phyloP scores from a whole-genome alignment of 2,888 invertebrate genomes.

The Lasioglossum marginatum region DNA sequence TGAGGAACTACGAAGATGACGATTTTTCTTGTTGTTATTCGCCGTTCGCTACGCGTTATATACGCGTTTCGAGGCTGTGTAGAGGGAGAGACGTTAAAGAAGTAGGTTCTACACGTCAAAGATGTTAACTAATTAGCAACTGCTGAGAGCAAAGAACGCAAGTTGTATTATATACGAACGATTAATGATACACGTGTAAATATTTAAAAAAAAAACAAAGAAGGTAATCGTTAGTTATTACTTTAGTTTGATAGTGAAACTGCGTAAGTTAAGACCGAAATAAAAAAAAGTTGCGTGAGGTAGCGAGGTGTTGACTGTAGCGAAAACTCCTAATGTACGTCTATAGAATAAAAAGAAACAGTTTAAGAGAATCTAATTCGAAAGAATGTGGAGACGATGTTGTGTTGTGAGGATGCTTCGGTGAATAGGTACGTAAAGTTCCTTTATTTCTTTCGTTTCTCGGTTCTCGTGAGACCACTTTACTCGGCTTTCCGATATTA shows the following conservation, averaged over 20 bases:
- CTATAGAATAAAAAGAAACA: conserved; percentile 65
- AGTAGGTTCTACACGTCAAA: conserved; percentile 35
- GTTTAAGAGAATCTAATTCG: conserved; percentile 53
- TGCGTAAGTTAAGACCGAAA: conserved; percentile 63
- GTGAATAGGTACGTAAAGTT: conserved; percentile 23
- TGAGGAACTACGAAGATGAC: conserved; percentile 6
- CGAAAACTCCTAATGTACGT: conserved; percentile 65
- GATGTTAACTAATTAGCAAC: conserved; percentile 53
- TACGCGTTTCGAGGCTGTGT: background rate
- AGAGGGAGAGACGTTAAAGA: background rate
- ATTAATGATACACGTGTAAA: conserved; percentile 72
- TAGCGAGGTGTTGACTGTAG: conserved; percentile 65
- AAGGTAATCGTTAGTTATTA: conserved; percentile 69
- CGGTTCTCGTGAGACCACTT: background rate
- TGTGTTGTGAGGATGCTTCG: conserved; percentile 27
- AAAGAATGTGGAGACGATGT: conserved; percentile 26
- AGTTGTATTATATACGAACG: conserved; percentile 72
- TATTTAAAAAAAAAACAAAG: conserved; percentile 55
- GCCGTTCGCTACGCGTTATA: conserved; percentile 5
- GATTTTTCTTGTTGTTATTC: conserved; percentile 7
- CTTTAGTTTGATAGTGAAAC: conserved; percentile 68
- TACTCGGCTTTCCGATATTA: conserved; percentile 9
- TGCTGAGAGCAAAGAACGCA: conserved; percentile 51
- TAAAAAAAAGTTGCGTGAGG: conserved; percentile 61
- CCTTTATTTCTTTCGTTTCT: conserved; percentile 23